Evolutionary conservation across 1,140 invertebrate genomes (phyloP).

Genomic region (Ceratosolen solmsi): DNA sequence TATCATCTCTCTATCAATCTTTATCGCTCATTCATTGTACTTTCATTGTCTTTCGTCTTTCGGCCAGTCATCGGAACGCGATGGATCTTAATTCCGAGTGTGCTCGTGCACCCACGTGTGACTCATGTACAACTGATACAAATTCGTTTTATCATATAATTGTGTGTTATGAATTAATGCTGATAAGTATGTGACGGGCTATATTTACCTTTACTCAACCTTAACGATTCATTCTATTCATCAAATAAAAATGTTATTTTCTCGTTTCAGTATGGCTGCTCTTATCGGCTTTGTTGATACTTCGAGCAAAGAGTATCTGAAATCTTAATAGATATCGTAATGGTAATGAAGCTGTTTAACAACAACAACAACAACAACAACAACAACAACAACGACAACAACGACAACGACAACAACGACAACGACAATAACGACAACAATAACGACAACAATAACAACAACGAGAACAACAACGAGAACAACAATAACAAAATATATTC

Average conservation of each 20-base stretch:
- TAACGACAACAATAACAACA: no score
- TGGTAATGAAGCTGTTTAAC: no score
- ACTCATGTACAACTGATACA: background rate
- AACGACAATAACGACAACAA: no score
- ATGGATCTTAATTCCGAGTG: background rate
- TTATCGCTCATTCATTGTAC: background rate
- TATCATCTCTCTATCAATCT: slow-evolving; percentile 27
- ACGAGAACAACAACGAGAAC: no score
- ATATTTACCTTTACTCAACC: background rate
- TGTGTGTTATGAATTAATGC: background rate
- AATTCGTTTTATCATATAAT: background rate
- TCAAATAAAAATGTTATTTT: slow-evolving; percentile 2
- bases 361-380: no score
- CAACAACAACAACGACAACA: no score
- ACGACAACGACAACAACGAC: no score
- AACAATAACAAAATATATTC: background rate
- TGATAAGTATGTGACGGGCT: background rate
- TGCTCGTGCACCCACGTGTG: background rate
- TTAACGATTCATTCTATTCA: background rate
- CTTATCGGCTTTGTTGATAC: background rate
- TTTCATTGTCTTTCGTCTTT: slow-evolving; percentile 7
- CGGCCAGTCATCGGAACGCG: background rate
- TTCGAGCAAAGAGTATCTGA: background rate
- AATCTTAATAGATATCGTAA: background rate
- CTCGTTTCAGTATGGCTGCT: background rate